phyloP scores from a whole-genome alignment of 2,888 invertebrate species.

The Andrena fulva region DNA sequence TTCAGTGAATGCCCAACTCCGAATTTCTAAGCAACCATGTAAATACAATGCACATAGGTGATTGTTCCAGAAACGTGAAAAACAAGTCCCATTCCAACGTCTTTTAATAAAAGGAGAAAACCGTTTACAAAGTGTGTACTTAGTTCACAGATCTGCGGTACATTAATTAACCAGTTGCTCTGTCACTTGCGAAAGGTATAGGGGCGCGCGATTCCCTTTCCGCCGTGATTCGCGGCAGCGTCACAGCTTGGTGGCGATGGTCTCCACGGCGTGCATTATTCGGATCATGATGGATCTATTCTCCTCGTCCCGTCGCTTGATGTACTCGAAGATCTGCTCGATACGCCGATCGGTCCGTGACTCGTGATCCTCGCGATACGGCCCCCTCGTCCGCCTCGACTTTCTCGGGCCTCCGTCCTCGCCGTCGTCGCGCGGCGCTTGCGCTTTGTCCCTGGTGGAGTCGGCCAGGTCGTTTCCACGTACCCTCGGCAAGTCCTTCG shows the following conservation, averaged over 20 bases:
- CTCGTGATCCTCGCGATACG: conserved; percentile 47
- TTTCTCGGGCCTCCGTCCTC: conserved; percentile 49
- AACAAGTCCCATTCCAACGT: not conserved
- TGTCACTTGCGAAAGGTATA: not conserved
- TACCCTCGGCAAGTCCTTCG: conserved; percentile 30
- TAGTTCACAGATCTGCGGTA: not conserved
- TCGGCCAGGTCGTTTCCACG: conserved; percentile 21
- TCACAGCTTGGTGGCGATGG: conserved; percentile 73
- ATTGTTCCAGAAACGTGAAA: too few species aligned
- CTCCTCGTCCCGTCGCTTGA: conserved; percentile 77
- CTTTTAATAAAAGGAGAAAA: conserved; percentile 4
- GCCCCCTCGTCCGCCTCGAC: conserved; percentile 44
- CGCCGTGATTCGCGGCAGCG: not conserved
- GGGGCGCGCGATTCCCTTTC: not conserved
- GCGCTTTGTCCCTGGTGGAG: conserved; percentile 35
- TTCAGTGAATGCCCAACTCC: too few species aligned
- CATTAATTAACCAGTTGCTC: not conserved
- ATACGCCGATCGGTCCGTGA: conserved; percentile 73
- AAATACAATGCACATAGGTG: too few species aligned
- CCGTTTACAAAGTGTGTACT: too few species aligned
- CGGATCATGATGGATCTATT: conserved; percentile 75
- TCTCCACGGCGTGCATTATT: conserved; percentile 77
- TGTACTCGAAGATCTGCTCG: conserved; percentile 78
- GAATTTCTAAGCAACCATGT: too few species aligned
- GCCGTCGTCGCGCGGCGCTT: conserved; percentile 38